Conservation (phyloP, 2,797 vertebrate genomes). For the Sebastes trivittatus region DNA sequence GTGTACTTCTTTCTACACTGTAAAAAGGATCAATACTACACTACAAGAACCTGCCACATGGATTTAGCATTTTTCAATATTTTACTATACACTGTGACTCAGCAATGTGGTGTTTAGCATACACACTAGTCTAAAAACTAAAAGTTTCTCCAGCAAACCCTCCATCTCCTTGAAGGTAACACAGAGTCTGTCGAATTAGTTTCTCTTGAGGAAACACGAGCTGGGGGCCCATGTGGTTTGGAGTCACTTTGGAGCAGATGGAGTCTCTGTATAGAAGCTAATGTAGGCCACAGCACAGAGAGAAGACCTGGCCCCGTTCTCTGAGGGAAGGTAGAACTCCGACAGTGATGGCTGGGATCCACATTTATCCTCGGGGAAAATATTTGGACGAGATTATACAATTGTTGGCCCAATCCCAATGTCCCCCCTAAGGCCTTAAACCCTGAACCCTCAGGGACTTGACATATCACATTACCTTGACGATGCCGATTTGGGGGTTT, state of each 20-base stretch:
- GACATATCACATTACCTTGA: too few relatives aligned
- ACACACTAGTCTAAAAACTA: not conserved
- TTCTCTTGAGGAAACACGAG: conserved; percentile 18
- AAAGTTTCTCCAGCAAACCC: conserved; percentile 8
- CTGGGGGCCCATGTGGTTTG: conserved; percentile 37
- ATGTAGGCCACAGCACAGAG: conserved; percentile 66
- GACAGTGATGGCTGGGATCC: conserved; percentile 9
- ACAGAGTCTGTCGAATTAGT: conserved; percentile 40
- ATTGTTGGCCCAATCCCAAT: not conserved
- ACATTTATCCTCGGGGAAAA: conserved; percentile 3
- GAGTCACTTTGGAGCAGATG: conserved; percentile 48
- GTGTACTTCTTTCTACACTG: not conserved
- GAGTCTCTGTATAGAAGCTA: conserved; percentile 57
- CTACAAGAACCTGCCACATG: not conserved
- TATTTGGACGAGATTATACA: not conserved
- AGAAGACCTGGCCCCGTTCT: conserved; percentile 61
- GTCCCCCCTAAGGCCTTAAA: too few relatives aligned
- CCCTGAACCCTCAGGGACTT: too few relatives aligned
- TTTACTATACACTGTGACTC: not conserved
- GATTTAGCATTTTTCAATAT: not conserved
- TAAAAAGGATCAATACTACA: not conserved
- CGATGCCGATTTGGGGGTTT: too few relatives aligned
- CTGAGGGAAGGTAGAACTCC: conserved; percentile 23
- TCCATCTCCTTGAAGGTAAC: conserved; percentile 18
- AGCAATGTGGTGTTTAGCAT: not conserved